Percentiles rank a stretch among this genome's conserved stretches.
These are phyloP conservation scores for Sciurus vulgaris DNA, from an alignment of 2,797 vertebrate genomes.

Conservation along the genomic window DNA sequence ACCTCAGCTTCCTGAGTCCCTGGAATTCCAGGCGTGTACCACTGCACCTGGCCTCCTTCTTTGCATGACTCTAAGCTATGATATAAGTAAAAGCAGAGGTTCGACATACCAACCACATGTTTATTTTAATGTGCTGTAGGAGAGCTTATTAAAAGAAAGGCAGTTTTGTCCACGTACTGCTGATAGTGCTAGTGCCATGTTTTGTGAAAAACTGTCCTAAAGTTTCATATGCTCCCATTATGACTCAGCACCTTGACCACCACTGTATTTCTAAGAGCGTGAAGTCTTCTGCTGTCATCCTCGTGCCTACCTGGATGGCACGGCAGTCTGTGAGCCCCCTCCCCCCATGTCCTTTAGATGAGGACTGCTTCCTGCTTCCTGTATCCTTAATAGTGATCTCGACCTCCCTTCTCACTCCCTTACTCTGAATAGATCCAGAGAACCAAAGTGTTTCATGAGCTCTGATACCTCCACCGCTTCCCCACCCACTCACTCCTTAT, in stretches of 20 bases:
- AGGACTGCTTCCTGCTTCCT: background rate
- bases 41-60: background rate
- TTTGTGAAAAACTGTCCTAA: background rate
- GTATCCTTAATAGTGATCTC: background rate
- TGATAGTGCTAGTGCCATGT: background rate
- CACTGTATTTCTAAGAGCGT: constrained; percentile 73
- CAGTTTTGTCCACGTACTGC: background rate
- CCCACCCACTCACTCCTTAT: too few relatives aligned
- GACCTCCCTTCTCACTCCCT: background rate
- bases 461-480: background rate
- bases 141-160: constrained; percentile 8
- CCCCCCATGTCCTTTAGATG: background rate
- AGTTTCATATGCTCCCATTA: background rate
- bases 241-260: background rate
- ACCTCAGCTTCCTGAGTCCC: too few relatives aligned
- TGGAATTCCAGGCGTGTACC: too few relatives aligned
- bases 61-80: background rate
- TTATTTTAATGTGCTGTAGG: constrained; percentile 38
- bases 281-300: background rate
- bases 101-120: background rate
- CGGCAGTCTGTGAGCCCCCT: background rate
- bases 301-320: background rate
- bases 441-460: background rate
- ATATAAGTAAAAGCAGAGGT: background rate
- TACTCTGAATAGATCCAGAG: background rate